phyloP scores from a whole-genome alignment of 2,113 vertebrate genomes.

The Oophaga pumilio region DNA sequence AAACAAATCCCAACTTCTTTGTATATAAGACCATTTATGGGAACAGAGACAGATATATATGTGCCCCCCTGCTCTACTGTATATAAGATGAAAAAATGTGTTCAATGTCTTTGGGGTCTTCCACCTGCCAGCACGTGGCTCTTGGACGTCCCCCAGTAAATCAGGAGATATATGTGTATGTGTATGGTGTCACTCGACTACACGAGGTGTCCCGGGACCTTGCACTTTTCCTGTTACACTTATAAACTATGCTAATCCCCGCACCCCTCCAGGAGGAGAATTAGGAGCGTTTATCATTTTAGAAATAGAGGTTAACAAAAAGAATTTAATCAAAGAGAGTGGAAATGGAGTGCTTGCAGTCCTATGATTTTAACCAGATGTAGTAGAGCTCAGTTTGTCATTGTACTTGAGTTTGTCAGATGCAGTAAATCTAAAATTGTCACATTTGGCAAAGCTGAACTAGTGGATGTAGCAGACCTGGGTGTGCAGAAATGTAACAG shows the following conservation, averaged over 20 bases:
- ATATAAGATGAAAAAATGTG: constrained; percentile 44
- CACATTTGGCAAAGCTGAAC: background rate
- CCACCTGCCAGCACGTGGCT: constrained; percentile 46
- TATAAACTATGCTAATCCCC: constrained; percentile 49
- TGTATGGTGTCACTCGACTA: constrained; percentile 21
- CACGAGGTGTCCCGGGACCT: background rate
- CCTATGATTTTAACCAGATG: background rate
- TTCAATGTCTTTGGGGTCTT: constrained; percentile 52
- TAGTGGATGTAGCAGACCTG: background rate
- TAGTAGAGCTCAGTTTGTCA: background rate
- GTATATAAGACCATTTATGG: constrained; percentile 51
- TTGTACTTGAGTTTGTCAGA: background rate
- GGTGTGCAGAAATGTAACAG: background rate
- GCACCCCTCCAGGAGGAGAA: background rate
- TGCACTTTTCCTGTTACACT: constrained; percentile 20
- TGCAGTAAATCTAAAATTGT: background rate
- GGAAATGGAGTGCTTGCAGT: background rate
- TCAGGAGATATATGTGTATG: constrained; percentile 35
- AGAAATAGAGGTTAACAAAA: background rate
- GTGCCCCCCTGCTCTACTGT: background rate
- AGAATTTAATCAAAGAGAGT: background rate
- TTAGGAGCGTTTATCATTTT: constrained; percentile 9
- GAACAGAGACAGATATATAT: constrained; percentile 13
- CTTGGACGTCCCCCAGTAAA: constrained; percentile 26
- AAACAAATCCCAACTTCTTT: constrained; percentile 25